Percentiles rank a stretch among this genome's conserved stretches.
Evolutionary conservation across 2,888 invertebrate genomes (phyloP).

Genomic region (Gonocerus acuteangulatus): DNA sequence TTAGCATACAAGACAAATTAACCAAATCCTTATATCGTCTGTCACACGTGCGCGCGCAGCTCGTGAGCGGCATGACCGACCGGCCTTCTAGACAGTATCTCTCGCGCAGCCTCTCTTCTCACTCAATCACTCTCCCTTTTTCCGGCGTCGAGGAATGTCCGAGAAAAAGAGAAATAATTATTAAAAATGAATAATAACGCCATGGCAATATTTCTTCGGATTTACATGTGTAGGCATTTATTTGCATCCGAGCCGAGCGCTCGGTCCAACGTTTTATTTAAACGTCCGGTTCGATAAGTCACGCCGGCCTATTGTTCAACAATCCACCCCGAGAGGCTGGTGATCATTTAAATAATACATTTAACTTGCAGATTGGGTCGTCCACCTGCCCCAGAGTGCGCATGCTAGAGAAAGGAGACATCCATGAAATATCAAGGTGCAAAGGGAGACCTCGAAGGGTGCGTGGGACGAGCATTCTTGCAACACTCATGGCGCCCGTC

Average conservation of each 20-base stretch:
- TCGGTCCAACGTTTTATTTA: background rate
- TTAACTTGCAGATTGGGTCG: constrained; percentile 3
- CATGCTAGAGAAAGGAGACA: no score
- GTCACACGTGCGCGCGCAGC: background rate
- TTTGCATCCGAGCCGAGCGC: background rate
- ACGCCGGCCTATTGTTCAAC: background rate
- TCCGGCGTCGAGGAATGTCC: background rate
- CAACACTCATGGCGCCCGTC: no score
- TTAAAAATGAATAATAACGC: constrained; percentile 7
- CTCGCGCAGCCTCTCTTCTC: background rate
- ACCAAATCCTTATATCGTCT: background rate
- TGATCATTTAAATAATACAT: constrained; percentile 8
- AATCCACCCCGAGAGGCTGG: background rate
- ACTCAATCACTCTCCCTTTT: background rate
- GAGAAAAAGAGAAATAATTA: constrained; percentile 9
- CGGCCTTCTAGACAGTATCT: constrained; percentile 5
- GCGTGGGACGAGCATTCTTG: no score
- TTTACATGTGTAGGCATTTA: constrained; percentile 10
- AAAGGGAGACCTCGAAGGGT: no score
- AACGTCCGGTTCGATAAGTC: background rate
- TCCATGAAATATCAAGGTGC: no score
- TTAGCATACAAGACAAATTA: constrained; percentile 21
- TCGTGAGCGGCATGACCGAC: background rate
- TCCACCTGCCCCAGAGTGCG: no score
- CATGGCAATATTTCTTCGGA: background rate